Evolutionary conservation across 2,113 vertebrate genomes (phyloP).

Genomic region (Abramis brama): DNA sequence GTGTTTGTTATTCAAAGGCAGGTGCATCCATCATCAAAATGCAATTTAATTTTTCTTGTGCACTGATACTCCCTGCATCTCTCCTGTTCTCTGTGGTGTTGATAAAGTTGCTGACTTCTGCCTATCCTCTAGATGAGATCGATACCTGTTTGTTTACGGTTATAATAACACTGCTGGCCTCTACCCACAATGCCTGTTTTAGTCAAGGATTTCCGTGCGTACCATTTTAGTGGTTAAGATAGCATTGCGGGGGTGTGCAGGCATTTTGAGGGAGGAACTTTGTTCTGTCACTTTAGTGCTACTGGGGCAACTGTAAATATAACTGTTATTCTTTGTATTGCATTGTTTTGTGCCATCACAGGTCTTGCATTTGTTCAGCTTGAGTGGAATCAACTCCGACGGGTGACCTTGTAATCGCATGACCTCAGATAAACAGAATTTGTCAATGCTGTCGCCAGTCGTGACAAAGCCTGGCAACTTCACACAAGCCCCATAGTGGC

Average conservation of each 20-base stretch:
- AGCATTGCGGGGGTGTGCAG: neutral
- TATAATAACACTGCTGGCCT: slow-evolving; percentile 66
- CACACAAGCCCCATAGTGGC: slow-evolving; percentile 5
- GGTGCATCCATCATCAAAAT: slow-evolving; percentile 79
- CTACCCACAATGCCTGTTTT: slow-evolving; percentile 57
- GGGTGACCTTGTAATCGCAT: slow-evolving; percentile 18
- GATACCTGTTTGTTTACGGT: slow-evolving; percentile 75
- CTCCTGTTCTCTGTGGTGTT: slow-evolving; percentile 59
- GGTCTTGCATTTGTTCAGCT: neutral
- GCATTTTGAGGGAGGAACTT: neutral
- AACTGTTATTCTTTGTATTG: neutral
- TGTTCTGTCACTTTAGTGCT: neutral
- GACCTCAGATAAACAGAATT: slow-evolving; percentile 14
- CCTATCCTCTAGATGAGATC: slow-evolving; percentile 72
- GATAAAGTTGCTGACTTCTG: slow-evolving; percentile 81
- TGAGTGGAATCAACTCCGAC: neutral
- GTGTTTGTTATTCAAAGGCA: slow-evolving; percentile 75
- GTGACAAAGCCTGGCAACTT: slow-evolving; percentile 16
- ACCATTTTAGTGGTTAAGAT: slow-evolving; percentile 35
- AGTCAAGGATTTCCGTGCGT: slow-evolving; percentile 69
- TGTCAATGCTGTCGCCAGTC: slow-evolving; percentile 23
- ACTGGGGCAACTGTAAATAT: neutral
- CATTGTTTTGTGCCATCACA: neutral
- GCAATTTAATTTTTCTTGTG: slow-evolving; percentile 75
- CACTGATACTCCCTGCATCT: slow-evolving; percentile 59